phyloP scores from a whole-genome alignment of 2,797 vertebrate species.

The Garrulus glandarius region DNA sequence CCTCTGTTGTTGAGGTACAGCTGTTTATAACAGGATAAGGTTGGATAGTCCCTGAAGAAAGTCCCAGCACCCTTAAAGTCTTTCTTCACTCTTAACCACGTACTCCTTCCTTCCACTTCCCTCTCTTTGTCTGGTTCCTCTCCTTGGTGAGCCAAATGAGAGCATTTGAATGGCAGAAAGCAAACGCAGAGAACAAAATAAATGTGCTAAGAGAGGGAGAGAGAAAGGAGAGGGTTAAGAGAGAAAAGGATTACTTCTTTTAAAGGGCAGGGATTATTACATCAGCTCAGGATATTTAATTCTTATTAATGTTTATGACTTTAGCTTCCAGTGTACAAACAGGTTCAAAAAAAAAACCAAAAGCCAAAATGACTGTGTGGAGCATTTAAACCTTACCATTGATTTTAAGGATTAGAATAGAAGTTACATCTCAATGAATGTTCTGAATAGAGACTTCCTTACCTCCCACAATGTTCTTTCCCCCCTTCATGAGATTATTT shows the following conservation, averaged over 20 bases:
- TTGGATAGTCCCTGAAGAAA: background rate
- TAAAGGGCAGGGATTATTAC: background rate
- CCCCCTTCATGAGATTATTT: background rate
- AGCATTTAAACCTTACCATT: background rate
- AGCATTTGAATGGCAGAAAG: background rate
- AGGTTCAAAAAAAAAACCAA: background rate
- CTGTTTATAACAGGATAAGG: background rate
- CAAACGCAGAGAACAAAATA: background rate
- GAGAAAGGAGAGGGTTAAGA: background rate
- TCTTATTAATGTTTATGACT: background rate
- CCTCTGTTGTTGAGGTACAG: background rate
- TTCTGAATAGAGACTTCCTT: background rate
- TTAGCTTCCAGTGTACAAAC: background rate
- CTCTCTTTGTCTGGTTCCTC: background rate
- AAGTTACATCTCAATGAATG: background rate
- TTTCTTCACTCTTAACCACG: rapidly evolving
- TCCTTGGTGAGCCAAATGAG: background rate
- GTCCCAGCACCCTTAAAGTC: background rate
- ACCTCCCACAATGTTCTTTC: background rate
- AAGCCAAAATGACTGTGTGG: background rate
- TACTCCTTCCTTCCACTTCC: background rate
- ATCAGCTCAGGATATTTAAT: background rate
- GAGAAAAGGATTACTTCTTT: background rate
- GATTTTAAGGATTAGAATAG: background rate
- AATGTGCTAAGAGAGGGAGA: background rate